Conservation (phyloP, 92 coral and sea anemone species). For the Zoanthus sociatus region DNA sequence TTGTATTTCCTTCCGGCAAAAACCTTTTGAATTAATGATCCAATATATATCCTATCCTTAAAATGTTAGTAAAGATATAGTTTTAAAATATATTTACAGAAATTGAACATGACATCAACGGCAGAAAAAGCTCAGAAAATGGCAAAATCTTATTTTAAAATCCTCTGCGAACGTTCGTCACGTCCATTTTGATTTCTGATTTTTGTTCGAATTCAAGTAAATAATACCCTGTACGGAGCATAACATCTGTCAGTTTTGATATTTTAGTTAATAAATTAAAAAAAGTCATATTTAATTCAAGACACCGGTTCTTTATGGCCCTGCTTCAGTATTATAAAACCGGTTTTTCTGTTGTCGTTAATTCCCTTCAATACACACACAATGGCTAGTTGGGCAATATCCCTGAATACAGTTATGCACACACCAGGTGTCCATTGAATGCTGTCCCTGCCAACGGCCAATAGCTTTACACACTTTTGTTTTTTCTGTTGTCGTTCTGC, state of each 20-base stretch:
- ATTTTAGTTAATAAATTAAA: neutral
- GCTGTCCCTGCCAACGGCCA: neutral
- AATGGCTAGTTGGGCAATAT: conserved; percentile 1
- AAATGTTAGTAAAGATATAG: too few species aligned
- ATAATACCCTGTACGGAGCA: too few species aligned
- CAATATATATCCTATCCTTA: too few species aligned
- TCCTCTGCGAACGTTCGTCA: too few species aligned
- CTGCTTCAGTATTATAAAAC: neutral
- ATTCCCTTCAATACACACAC: neutral
- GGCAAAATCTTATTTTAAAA: too few species aligned
- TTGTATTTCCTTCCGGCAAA: too few species aligned
- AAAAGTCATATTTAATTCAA: neutral
- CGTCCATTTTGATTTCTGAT: too few species aligned
- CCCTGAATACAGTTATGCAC: neutral
- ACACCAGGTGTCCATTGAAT: conserved; percentile 10
- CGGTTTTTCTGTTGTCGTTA: neutral
- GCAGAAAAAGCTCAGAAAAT: too few species aligned
- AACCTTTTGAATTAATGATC: too few species aligned
- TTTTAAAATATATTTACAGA: too few species aligned
- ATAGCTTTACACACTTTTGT: conserved; percentile 18
- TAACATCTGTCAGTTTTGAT: neutral
- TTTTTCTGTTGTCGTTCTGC: neutral
- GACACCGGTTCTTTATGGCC: neutral
- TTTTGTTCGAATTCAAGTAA: too few species aligned
- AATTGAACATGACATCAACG: too few species aligned